Conservation (phyloP, 2,888 invertebrate species). For the Latrodectus elegans region DNA sequence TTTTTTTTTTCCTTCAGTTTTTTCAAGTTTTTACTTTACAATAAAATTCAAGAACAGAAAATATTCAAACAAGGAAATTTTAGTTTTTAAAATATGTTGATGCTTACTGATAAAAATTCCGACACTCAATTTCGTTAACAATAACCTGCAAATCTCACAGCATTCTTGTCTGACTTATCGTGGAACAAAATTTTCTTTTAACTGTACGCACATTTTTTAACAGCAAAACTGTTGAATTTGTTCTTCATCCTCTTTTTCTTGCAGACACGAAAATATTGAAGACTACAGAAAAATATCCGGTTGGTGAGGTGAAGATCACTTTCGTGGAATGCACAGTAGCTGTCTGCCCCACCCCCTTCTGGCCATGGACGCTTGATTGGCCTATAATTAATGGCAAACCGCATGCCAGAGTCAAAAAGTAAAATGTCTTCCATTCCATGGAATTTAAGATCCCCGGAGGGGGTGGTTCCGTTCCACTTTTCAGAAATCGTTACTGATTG, state of each 20-base stretch:
- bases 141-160: too few species aligned
- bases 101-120: too few species aligned
- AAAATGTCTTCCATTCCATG: background rate
- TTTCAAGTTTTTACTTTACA: too few species aligned
- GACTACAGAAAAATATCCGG: conserved; percentile 52
- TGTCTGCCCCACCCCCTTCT: conserved; percentile 58
- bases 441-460: background rate
- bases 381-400: conserved; percentile 45
- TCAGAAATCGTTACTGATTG: background rate
- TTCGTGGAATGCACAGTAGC: conserved; percentile 63
- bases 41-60: too few species aligned
- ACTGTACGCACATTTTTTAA: background rate
- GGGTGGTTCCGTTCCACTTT: conserved; percentile 13
- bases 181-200: background rate
- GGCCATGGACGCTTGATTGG: conserved; percentile 47
- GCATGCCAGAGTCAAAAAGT: conserved; percentile 20
- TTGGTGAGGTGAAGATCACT: conserved; percentile 45
- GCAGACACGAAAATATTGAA: background rate
- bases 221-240: background rate
- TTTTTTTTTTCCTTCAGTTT: too few species aligned
- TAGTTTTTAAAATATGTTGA: too few species aligned
- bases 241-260: background rate
- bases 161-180: background rate
- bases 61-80: too few species aligned
- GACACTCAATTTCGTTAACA: too few species aligned